Percentiles rank a stretch among this genome's conserved stretches.
These are phyloP conservation scores for Sinotaia quadrata DNA, from an alignment of 2,888 invertebrate genomes.

Conservation along the genomic window DNA sequence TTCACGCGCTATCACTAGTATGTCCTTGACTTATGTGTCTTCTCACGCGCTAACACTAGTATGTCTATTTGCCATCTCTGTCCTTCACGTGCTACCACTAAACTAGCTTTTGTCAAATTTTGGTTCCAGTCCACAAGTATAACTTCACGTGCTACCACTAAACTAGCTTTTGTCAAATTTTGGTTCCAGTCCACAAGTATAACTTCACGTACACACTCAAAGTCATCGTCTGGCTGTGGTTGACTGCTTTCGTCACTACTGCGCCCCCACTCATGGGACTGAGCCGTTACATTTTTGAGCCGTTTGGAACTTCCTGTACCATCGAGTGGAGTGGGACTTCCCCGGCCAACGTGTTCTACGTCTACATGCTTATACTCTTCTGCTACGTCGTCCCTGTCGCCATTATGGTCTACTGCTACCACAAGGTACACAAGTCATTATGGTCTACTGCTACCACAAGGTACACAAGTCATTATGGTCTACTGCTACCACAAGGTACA, in stretches of 20 bases:
- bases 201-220: slow-evolving; percentile 19
- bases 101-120: no score
- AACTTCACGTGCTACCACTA: no score
- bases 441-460: neutral
- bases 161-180: no score
- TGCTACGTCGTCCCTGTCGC: slow-evolving; percentile 38
- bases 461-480: slow-evolving; percentile 1
- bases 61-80: no score
- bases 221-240: slow-evolving; percentile 34
- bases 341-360: slow-evolving; percentile 37
- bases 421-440: slow-evolving; percentile 23
- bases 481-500: slow-evolving; percentile 38
- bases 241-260: slow-evolving; percentile 31
- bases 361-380: slow-evolving; percentile 33
- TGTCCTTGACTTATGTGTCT: no score
- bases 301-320: slow-evolving; percentile 46
- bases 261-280: slow-evolving; percentile 42
- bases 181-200: slow-evolving; percentile 32
- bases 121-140: slow-evolving; percentile 32
- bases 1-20: no score
- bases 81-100: no score
- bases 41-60: no score
- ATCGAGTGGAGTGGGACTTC: slow-evolving; percentile 41
- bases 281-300: slow-evolving; percentile 42
- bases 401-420: slow-evolving; percentile 40